Evolutionary conservation across 2,797 vertebrate species (phyloP).

Genomic region (Spondyliosoma cantharus): DNA sequence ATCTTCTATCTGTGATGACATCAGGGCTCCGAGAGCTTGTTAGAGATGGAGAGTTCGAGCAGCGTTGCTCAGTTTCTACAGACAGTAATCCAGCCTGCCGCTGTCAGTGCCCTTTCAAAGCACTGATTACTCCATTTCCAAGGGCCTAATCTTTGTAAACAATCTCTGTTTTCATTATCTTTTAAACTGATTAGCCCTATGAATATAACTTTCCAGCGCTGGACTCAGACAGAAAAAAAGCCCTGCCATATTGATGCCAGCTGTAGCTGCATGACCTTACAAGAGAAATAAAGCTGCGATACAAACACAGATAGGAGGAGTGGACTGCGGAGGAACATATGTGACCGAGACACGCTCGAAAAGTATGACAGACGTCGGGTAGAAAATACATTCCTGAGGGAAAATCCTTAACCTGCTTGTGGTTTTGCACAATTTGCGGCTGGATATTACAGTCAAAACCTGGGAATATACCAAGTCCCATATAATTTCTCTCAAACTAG

Average conservation of each 20-base stretch:
- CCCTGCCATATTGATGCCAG: conserved; percentile 83
- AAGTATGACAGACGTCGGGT: conserved; percentile 67
- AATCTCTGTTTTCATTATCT: conserved; percentile 86
- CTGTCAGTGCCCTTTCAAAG: conserved; percentile 81
- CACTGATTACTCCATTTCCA: conserved; percentile 83
- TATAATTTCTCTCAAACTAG: conserved; percentile 46
- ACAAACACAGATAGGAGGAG: conserved; percentile 76
- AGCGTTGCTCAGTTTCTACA: conserved; percentile 68
- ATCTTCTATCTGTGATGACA: conserved; percentile 85
- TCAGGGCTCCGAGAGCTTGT: conserved; percentile 79
- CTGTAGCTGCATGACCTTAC: conserved; percentile 82
- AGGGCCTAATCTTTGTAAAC: conserved; percentile 83
- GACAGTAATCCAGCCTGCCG: conserved; percentile 75
- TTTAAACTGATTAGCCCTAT: conserved; percentile 84
- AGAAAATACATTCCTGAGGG: conserved; percentile 60
- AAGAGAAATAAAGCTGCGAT: conserved; percentile 78
- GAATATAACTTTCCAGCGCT: conserved; percentile 83
- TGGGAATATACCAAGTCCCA: conserved; percentile 66
- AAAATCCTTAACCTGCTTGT: conserved; percentile 73
- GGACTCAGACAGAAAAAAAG: conserved; percentile 76
- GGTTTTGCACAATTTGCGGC: conserved; percentile 79
- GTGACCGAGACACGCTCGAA: conserved; percentile 63
- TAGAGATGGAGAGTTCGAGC: conserved; percentile 73
- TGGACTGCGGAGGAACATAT: conserved; percentile 57
- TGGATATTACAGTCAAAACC: conserved; percentile 70